These are phyloP conservation scores for Leucophenga varia DNA, from an alignment of 1,140 invertebrate species.

Conservation along the genomic window DNA sequence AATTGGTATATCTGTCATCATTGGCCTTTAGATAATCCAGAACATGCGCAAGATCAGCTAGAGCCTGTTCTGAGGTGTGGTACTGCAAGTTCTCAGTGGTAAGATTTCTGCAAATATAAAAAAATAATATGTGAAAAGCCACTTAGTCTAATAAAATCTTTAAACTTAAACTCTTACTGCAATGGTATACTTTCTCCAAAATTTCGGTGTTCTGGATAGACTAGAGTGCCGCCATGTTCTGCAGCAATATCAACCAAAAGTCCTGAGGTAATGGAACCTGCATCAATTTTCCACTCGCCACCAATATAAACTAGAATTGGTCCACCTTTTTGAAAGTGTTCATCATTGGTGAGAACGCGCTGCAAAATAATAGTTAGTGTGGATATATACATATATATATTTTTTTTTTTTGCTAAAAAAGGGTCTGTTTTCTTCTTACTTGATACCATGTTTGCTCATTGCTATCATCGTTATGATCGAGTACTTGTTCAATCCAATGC, in stretches of 20 bases:
- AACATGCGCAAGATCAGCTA: conserved; percentile 73
- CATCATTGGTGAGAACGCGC: conserved; percentile 62
- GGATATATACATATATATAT: too few species aligned
- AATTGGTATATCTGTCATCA: conserved; percentile 28
- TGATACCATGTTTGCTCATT: conserved; percentile 66
- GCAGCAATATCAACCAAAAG: conserved; percentile 62
- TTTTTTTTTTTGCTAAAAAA: neutral
- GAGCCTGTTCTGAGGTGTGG: conserved; percentile 71
- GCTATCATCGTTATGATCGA: conserved; percentile 70
- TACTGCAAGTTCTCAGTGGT: conserved; percentile 65
- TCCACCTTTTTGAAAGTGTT: conserved; percentile 59
- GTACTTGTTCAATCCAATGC: conserved; percentile 19
- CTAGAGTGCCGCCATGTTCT: conserved; percentile 63
- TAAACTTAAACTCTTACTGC: conserved; percentile 62
- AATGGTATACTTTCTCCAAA: conserved; percentile 76
- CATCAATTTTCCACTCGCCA: conserved; percentile 62
- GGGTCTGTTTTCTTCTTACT: too few species aligned
- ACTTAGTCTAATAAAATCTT: too few species aligned
- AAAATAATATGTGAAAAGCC: too few species aligned
- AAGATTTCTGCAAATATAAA: conserved; percentile 38
- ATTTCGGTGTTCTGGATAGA: conserved; percentile 76
- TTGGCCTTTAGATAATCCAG: conserved; percentile 60
- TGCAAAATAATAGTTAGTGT: neutral
- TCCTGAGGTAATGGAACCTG: conserved; percentile 58
- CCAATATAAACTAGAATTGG: conserved; percentile 64